Evolutionary conservation across 2,113 vertebrate genomes (phyloP).

Genomic region (Otocyon megalotis): DNA sequence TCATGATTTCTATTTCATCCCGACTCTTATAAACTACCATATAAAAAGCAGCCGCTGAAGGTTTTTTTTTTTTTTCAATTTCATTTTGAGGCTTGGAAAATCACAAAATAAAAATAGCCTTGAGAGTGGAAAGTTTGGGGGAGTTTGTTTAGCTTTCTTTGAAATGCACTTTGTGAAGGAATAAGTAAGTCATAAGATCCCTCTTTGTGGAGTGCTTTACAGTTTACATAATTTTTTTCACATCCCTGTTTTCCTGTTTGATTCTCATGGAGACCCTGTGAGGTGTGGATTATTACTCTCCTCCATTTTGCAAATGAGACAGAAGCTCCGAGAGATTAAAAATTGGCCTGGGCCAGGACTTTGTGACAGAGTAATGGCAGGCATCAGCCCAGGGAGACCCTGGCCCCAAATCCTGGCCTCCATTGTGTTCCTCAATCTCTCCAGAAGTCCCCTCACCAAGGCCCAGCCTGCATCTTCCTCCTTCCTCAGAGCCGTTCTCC

Average conservation of each 20-base stretch:
- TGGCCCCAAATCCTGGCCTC: neutral
- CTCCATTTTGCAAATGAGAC: neutral
- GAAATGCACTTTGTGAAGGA: constrained; percentile 74
- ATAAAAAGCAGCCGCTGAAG: constrained; percentile 81
- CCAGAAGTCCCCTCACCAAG: neutral
- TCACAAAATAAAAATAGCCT: constrained; percentile 81
- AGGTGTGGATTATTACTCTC: neutral
- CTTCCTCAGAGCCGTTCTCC: neutral
- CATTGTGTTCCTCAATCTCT: neutral
- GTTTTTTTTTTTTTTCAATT: constrained; percentile 65
- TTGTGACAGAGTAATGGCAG: neutral
- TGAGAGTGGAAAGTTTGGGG: constrained; percentile 82
- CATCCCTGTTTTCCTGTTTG: constrained; percentile 1
- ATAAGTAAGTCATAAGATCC: constrained; percentile 51
- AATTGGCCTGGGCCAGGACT: neutral
- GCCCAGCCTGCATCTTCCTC: neutral
- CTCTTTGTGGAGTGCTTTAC: constrained; percentile 38
- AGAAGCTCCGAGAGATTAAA: neutral
- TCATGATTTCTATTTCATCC: constrained; percentile 79
- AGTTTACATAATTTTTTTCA: neutral
- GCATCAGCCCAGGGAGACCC: neutral
- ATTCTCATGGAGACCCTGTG: neutral
- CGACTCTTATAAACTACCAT: constrained; percentile 77
- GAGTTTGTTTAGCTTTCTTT: constrained; percentile 80
- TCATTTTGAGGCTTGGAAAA: constrained; percentile 79